Evolutionary conservation across 2,797 vertebrate genomes (phyloP).

Genomic region (Tangara arthus): DNA sequence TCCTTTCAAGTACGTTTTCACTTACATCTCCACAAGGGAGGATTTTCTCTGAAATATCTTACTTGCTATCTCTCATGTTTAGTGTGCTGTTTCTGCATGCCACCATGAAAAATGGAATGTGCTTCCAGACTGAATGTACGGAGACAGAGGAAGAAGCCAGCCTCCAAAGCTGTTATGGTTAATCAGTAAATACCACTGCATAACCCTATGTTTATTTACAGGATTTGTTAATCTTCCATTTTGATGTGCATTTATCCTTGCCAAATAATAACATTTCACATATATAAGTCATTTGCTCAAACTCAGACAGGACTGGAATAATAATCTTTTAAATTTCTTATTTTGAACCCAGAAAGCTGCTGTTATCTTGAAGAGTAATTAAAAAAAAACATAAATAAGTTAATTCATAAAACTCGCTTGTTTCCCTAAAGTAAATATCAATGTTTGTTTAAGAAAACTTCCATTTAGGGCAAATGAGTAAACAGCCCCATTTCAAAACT

Average conservation of each 20-base stretch:
- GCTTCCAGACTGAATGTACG: background rate
- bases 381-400: background rate
- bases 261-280: background rate
- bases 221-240: background rate
- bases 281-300: background rate
- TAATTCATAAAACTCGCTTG: background rate
- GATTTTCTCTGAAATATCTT: background rate
- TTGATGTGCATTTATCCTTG: background rate
- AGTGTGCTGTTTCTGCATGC: background rate
- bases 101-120: background rate
- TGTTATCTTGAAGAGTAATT: background rate
- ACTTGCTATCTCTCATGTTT: background rate
- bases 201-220: background rate
- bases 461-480: background rate
- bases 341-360: background rate
- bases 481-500: conserved; percentile 33
- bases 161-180: background rate
- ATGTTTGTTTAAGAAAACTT: conserved; percentile 8
- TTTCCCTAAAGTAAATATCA: background rate
- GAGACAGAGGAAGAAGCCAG: background rate
- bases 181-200: background rate
- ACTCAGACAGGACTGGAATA: background rate
- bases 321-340: background rate
- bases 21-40: background rate
- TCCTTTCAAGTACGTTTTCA: background rate